Evolutionary conservation across 2,888 invertebrate genomes (phyloP).

Genomic region (Adelphocoris suturalis): DNA sequence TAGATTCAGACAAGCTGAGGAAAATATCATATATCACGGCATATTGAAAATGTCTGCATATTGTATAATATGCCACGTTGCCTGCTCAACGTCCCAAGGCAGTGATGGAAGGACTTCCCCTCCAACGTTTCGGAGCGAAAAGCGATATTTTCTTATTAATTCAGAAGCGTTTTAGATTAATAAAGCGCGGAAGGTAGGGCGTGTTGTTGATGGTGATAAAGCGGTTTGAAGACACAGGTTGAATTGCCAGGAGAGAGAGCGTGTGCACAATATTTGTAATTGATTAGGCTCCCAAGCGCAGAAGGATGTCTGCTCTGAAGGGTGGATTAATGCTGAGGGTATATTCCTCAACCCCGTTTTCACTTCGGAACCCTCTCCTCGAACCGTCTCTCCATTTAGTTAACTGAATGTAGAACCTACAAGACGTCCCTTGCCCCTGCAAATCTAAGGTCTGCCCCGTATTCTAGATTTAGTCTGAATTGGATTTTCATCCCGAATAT

Average conservation of each 20-base stretch:
- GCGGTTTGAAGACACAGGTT: conserved; percentile 69
- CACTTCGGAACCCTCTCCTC: background rate
- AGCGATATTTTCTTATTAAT: conserved; percentile 69
- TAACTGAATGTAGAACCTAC: conserved; percentile 48
- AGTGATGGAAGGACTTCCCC: background rate
- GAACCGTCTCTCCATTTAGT: conserved; percentile 29
- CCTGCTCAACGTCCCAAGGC: conserved; percentile 26
- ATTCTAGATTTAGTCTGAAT: conserved; percentile 69
- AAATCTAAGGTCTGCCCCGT: background rate
- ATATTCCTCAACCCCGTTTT: conserved; percentile 30
- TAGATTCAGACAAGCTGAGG: background rate
- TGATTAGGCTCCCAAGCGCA: conserved; percentile 62
- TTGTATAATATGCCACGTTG: conserved; percentile 5
- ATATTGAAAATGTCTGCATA: conserved; percentile 17
- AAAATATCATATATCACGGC: conserved; percentile 45
- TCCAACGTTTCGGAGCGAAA: background rate
- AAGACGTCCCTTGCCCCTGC: conserved; percentile 1
- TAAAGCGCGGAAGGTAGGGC: conserved; percentile 55
- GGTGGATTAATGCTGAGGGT: conserved; percentile 68
- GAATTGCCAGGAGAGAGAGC: conserved; percentile 30
- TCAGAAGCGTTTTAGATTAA: conserved; percentile 67
- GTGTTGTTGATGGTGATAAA: conserved; percentile 66
- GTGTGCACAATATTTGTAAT: conserved; percentile 70
- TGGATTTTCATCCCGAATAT: conserved; percentile 71
- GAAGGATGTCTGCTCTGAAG: conserved; percentile 65